Evolutionary conservation across 2,797 vertebrate genomes (phyloP).

Genomic region (Neosalanx taihuensis): DNA sequence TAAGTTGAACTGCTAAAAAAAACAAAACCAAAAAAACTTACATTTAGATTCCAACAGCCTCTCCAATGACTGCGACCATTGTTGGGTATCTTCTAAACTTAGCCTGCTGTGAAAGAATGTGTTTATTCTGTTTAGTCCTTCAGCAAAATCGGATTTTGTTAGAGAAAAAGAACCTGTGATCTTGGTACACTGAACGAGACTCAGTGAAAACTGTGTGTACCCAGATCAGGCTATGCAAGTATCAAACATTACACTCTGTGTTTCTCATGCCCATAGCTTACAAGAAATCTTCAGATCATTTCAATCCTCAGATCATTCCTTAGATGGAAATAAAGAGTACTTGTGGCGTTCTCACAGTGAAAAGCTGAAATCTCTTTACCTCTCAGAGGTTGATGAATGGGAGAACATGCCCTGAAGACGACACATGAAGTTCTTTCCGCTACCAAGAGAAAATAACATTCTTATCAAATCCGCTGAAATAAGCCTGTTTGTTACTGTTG

Average conservation of each 20-base stretch:
- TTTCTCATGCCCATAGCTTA: conserved; percentile 59
- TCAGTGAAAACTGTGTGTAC: conserved; percentile 36
- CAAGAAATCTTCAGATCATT: conserved; percentile 57
- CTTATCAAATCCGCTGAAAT: too few species aligned
- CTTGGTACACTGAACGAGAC: conserved; percentile 18
- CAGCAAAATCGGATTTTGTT: conserved; percentile 47
- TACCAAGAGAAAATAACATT: conserved; percentile 43
- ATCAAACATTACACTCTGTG: conserved; percentile 46
- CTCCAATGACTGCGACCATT: conserved; percentile 86
- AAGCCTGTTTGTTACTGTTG: too few species aligned
- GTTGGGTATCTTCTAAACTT: conserved; percentile 80
- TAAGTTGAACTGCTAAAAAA: neutral
- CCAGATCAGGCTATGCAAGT: conserved; percentile 48
- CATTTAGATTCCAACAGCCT: conserved; percentile 81
- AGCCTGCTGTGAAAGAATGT: conserved; percentile 71
- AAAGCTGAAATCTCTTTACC: conserved; percentile 67
- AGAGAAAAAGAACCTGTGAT: conserved; percentile 31
- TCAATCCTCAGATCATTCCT: conserved; percentile 63
- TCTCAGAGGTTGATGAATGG: conserved; percentile 69
- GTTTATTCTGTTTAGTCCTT: conserved; percentile 42
- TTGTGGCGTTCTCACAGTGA: conserved; percentile 64
- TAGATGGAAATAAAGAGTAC: conserved; percentile 62
- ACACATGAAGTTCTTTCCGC: conserved; percentile 78
- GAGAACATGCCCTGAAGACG: conserved; percentile 77
- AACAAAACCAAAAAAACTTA: too few species aligned